phyloP scores from a whole-genome alignment of 2,888 invertebrate species.

The Teleiodes luculella region DNA sequence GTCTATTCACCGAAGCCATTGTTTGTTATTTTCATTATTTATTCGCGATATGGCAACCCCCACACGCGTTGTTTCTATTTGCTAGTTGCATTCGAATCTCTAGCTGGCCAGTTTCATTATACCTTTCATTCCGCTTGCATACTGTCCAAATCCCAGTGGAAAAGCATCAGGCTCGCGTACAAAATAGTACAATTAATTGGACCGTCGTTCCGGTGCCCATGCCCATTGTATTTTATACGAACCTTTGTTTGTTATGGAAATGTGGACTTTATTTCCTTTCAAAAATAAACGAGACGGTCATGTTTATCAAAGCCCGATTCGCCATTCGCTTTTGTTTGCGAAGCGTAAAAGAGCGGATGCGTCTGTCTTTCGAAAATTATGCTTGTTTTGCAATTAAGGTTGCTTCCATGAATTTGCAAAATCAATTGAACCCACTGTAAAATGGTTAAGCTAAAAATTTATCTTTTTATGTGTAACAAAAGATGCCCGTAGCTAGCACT shows the following conservation, averaged over 20 bases:
- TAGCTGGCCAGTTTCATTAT: conserved; percentile 6
- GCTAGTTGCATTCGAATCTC: neutral
- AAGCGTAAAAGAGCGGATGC: conserved; percentile 17
- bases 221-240: conserved; percentile 40
- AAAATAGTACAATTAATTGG: conserved; percentile 37
- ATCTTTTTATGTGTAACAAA: too few relatives aligned
- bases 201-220: conserved; percentile 44
- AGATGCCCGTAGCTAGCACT: too few relatives aligned
- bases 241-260: conserved; percentile 40
- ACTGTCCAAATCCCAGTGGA: conserved; percentile 1
- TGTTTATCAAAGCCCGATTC: conserved; percentile 26
- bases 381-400: conserved; percentile 7
- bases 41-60: conserved; percentile 1
- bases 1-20: conserved; percentile 3
- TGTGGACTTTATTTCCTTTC: conserved; percentile 38
- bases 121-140: neutral
- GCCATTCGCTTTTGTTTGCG: conserved; percentile 18
- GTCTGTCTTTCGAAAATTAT: neutral
- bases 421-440: neutral
- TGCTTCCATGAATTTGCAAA: neutral
- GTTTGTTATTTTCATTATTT: neutral
- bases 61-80: conserved; percentile 7
- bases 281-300: conserved; percentile 32
- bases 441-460: neutral
- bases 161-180: neutral